phyloP scores from a whole-genome alignment of 1,140 invertebrate species.

The Platyscapa corneri region DNA sequence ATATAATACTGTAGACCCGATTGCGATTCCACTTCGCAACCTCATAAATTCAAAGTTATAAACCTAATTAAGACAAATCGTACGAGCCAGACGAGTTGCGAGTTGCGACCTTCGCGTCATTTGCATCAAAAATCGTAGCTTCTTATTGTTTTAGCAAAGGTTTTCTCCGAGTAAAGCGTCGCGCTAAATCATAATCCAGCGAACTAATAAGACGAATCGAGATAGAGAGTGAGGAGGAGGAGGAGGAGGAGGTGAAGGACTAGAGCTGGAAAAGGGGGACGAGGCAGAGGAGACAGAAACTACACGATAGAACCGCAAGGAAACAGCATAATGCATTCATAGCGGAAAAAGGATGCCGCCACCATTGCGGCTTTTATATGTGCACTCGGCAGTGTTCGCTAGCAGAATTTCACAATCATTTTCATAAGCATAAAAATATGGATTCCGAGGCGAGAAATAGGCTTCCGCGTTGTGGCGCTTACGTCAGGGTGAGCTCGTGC shows the following conservation, averaged over 20 bases:
- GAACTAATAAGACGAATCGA: background rate
- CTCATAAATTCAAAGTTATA: background rate
- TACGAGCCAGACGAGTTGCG: conserved; percentile 5
- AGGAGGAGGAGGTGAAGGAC: too few species aligned
- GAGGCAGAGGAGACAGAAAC: too few species aligned
- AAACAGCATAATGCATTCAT: conserved; percentile 20
- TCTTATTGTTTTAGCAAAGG: background rate
- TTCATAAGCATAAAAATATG: conserved; percentile 6
- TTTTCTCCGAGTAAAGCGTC: background rate
- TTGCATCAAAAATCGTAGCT: background rate
- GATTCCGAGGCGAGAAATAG: conserved; percentile 6
- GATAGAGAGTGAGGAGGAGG: background rate
- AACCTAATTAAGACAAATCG: conserved; percentile 13
- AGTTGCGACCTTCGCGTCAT: conserved; percentile 23
- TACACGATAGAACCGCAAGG: background rate
- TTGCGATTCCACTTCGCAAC: background rate
- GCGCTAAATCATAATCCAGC: background rate
- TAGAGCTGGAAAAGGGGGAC: too few species aligned
- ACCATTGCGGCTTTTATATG: background rate
- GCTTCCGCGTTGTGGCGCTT: conserved; percentile 47
- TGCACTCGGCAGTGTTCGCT: background rate
- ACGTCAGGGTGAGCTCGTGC: conserved; percentile 29
- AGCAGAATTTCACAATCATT: conserved; percentile 18
- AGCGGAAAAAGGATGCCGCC: conserved; percentile 18
- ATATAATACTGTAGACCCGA: background rate